phyloP scores from a whole-genome alignment of 1,140 invertebrate genomes.

The Hylaeus anthracinus region DNA sequence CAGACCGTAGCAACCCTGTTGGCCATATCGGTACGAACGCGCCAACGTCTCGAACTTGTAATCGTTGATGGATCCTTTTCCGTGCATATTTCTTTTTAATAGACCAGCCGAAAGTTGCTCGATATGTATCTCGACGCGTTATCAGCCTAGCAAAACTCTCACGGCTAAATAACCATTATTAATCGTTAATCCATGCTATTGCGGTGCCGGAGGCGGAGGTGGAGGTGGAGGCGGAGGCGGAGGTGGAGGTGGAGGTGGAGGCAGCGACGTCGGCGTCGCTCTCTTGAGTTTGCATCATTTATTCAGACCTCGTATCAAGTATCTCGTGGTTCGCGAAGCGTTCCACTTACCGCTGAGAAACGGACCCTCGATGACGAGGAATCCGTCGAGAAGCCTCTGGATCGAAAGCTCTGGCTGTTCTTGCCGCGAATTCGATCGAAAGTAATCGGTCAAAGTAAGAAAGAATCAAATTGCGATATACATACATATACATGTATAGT shows the following conservation, averaged over 20 bases:
- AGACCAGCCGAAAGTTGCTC: neutral
- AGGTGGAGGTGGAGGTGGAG: too few species aligned
- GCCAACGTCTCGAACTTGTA: too few species aligned
- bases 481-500: too few species aligned
- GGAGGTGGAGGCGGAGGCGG: neutral
- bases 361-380: neutral
- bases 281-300: neutral
- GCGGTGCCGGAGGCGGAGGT: too few species aligned
- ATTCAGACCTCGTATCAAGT: constrained; percentile 4
- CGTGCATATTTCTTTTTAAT: neutral
- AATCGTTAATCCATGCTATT: constrained; percentile 1
- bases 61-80: too few species aligned
- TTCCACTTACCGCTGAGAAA: neutral
- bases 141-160: neutral
- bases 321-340: neutral
- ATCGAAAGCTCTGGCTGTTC: neutral
- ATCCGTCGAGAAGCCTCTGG: neutral
- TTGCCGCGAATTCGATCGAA: neutral
- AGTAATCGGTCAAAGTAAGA: neutral
- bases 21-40: too few species aligned
- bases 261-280: neutral
- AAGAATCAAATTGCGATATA: neutral
- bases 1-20: constrained; percentile 5
- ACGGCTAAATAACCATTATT: neutral
- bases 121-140: neutral